These are phyloP conservation scores for Heliconius hewitsoni DNA, from an alignment of 1,140 invertebrate species.

Conservation along the genomic window DNA sequence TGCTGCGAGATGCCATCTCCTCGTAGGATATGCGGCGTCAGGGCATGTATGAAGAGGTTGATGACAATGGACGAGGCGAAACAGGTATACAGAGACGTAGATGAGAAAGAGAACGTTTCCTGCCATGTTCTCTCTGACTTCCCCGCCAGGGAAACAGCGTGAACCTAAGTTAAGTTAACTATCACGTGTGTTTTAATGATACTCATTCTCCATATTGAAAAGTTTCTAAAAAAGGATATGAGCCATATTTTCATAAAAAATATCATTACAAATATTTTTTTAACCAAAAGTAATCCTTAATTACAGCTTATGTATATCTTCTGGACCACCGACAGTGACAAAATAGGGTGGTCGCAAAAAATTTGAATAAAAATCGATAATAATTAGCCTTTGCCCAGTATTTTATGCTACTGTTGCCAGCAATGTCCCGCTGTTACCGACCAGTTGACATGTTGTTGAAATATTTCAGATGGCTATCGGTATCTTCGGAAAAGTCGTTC, in stretches of 20 bases:
- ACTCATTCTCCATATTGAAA: not conserved
- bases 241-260: not conserved
- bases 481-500: slow-evolving; percentile 26
- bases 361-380: slow-evolving; percentile 50
- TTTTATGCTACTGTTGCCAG: slow-evolving; percentile 36
- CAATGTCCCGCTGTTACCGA: slow-evolving; percentile 41
- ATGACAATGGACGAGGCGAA: no score
- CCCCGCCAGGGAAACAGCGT: no score
- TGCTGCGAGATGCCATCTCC: no score
- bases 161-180: no score
- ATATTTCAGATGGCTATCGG: slow-evolving; percentile 39
- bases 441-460: slow-evolving; percentile 38
- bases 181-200: no score
- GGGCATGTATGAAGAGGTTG: no score
- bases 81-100: no score
- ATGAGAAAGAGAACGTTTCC: no score
- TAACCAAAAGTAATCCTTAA: not conserved
- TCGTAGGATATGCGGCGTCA: no score
- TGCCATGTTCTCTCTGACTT: no score
- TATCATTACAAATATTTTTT: not conserved
- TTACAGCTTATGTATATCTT: not conserved
- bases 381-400: slow-evolving; percentile 49
- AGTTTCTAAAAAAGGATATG: no score
- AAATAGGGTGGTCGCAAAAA: slow-evolving; percentile 44
- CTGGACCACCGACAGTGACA: slow-evolving; percentile 47